Percentiles rank a stretch among this genome's conserved stretches.
phyloP scores from a whole-genome alignment of 92 coral and sea anemone species.

The Zoanthus gigantus region DNA sequence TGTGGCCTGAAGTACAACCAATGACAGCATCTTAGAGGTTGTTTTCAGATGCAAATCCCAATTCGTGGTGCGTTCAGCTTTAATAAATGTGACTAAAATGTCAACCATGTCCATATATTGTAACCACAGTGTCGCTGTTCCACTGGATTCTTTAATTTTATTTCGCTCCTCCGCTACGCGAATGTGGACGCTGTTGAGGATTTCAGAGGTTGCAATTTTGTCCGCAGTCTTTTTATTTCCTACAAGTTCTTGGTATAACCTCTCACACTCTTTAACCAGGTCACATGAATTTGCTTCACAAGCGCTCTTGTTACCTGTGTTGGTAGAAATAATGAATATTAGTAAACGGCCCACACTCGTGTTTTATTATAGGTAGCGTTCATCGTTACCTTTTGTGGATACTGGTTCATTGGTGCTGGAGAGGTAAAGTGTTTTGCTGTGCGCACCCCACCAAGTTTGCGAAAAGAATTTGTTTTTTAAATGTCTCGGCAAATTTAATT shows the following conservation, averaged over 20 bases:
- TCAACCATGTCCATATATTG: background rate
- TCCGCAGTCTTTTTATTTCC: background rate
- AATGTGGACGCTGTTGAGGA: background rate
- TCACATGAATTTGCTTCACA: background rate
- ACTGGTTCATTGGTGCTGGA: background rate
- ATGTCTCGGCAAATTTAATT: background rate
- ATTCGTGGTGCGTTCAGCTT: background rate
- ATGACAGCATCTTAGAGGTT: background rate
- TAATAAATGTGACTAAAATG: background rate
- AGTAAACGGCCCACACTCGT: background rate
- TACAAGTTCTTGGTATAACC: background rate
- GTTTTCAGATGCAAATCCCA: background rate
- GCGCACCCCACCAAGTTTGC: background rate
- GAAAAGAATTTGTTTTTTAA: background rate
- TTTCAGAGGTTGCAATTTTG: background rate
- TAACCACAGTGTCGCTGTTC: background rate
- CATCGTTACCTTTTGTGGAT: background rate
- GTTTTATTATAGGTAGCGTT: background rate
- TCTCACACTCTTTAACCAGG: background rate
- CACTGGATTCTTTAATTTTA: background rate
- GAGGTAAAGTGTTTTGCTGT: background rate
- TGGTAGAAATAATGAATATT: background rate
- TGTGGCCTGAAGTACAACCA: background rate
- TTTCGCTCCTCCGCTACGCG: background rate
- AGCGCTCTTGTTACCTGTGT: background rate